Base-by-base conservation (phyloP, 2,888 invertebrate genomes). In the Augochlorella aurata region DNA sequence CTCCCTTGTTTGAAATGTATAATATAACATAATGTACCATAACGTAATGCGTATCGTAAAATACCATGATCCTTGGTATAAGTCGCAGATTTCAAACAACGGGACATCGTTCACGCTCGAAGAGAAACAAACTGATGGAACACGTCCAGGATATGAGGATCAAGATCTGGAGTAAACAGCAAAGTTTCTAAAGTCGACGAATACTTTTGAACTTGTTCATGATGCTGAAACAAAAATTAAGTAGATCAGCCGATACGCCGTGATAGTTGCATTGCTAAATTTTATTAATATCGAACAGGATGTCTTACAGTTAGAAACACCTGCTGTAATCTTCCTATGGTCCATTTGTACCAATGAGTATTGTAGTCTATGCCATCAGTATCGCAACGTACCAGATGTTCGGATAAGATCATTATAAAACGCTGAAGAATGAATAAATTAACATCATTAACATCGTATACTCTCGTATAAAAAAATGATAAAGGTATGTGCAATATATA, bases 111-210 rank as follows among this genome's bases (percentile, higher is more conserved):
- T 87, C 47, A 97, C 54, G 97, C 96, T 73, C 97, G 95, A 50
- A 99, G 95, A 69, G 99, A 98, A 85, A 98, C 97, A 94, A 99
- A 99, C 94, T 99, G 99, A 92, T 99, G 98, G 95, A 99, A 99
- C 79, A 99, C 97, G 93, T 99, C 98, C 84, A 99, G 94, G 92
- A 99, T 98, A 93, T 99, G 98, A 4, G 98, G 96, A 93, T 99
- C 99, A 93, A 99, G 95, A 94, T 99, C 99, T 89, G 98, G 98
- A 0, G 99, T 99, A 94, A 99, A 99, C 65, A 99, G 95, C 67
- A 99, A 95, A 0, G 98, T 98, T 94, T 99, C 99, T 93, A 99
- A 94, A 0, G 99, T 99, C 87, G 97, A 97, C 94, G 98, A 98
- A 95, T 99, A 99, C 92, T 98, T 98, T 94, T 98, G 98, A 38